These are phyloP conservation scores for Nesogale talazaci DNA, from an alignment of 2,113 vertebrate species.

Conservation along the genomic window DNA sequence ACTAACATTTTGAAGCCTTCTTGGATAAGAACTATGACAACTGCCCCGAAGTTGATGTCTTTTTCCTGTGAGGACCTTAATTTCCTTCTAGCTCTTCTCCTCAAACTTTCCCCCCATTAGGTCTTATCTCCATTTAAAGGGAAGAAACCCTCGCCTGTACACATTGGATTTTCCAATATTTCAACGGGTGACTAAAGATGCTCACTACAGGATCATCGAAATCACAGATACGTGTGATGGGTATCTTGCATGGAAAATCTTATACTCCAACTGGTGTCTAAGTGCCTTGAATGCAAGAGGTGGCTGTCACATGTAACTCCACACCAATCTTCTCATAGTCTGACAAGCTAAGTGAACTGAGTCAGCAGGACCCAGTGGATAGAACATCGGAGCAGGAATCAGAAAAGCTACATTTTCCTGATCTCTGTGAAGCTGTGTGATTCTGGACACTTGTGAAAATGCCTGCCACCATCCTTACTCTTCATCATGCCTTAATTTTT, in stretches of 20 bases:
- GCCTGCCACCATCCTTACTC: not conserved
- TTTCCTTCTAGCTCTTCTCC: slow-evolving; percentile 43
- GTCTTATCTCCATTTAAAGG: slow-evolving; percentile 17
- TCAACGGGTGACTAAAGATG: slow-evolving; percentile 28
- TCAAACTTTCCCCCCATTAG: not conserved
- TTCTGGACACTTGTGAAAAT: slow-evolving; percentile 33
- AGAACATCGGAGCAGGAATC: not conserved
- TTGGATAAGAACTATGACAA: slow-evolving; percentile 19
- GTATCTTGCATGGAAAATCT: slow-evolving; percentile 34
- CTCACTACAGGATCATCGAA: slow-evolving; percentile 24
- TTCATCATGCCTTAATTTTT: not conserved
- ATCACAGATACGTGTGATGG: slow-evolving; percentile 1
- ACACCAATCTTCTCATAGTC: not conserved
- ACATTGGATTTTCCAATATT: slow-evolving; percentile 48
- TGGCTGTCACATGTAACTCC: not conserved
- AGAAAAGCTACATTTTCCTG: slow-evolving; percentile 5
- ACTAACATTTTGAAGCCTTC: too few relatives aligned
- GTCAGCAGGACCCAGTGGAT: not conserved
- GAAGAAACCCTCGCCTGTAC: slow-evolving; percentile 1
- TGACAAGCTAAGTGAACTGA: slow-evolving; percentile 37
- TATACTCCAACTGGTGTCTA: slow-evolving; percentile 38
- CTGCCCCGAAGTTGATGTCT: not conserved
- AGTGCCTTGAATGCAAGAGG: not conserved
- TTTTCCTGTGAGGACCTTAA: slow-evolving; percentile 36
- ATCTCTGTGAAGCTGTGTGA: slow-evolving; percentile 25